Conservation (phyloP, 2,888 invertebrate genomes). For the Papilio demoleus region DNA sequence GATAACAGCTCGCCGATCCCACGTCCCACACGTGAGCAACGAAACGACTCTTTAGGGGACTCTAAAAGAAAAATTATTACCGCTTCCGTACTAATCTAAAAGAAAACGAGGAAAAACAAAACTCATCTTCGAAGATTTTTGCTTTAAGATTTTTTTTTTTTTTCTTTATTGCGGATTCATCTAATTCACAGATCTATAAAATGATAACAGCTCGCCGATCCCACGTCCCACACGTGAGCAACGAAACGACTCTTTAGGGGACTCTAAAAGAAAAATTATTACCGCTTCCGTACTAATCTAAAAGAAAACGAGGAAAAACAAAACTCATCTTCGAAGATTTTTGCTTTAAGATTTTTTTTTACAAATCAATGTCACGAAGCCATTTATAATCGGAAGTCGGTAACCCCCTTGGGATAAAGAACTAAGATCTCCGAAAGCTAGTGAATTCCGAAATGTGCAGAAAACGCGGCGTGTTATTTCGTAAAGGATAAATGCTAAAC, state of each 20-base stretch:
- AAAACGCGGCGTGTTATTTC: slow-evolving; percentile 20
- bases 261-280: slow-evolving; percentile 70
- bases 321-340: slow-evolving; percentile 43
- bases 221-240: slow-evolving; percentile 55
- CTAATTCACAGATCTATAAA: slow-evolving; percentile 47
- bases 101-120: slow-evolving; percentile 60
- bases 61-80: slow-evolving; percentile 69
- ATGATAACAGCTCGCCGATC: slow-evolving; percentile 61
- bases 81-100: slow-evolving; percentile 58
- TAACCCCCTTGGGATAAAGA: slow-evolving; percentile 6
- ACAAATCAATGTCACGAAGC: slow-evolving; percentile 42
- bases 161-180: slow-evolving; percentile 17
- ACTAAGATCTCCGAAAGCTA: slow-evolving; percentile 10
- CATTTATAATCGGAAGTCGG: slow-evolving; percentile 45
- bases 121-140: slow-evolving; percentile 43
- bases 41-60: slow-evolving; percentile 69
- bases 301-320: slow-evolving; percentile 62
- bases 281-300: slow-evolving; percentile 58
- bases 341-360: slow-evolving; percentile 42
- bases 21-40: slow-evolving; percentile 55
- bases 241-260: slow-evolving; percentile 68
- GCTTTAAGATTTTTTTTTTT: slow-evolving; percentile 37
- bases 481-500: slow-evolving; percentile 37
- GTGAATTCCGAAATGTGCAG: slow-evolving; percentile 9
- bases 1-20: slow-evolving; percentile 60